Conservation (phyloP, 2,797 vertebrate species). For the Rhabdophis nuchalis region DNA sequence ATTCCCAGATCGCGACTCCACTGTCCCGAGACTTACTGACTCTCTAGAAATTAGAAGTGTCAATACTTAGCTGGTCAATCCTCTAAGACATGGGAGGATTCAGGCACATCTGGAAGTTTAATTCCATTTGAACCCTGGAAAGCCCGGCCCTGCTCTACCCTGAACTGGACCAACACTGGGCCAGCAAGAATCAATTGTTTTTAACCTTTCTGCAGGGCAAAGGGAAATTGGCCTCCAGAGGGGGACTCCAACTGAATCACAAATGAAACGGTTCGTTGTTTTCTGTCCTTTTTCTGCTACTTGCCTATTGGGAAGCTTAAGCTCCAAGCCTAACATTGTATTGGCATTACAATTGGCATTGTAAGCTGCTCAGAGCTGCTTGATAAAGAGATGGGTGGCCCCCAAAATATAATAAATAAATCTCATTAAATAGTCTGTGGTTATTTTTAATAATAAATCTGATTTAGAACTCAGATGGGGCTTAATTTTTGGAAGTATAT, state of each 20-base stretch:
- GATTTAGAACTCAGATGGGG: neutral
- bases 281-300: neutral
- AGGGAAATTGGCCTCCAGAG: neutral
- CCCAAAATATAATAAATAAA: neutral
- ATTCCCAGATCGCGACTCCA: too few relatives aligned
- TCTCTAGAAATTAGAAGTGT: neutral
- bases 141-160: neutral
- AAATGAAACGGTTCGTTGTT: neutral
- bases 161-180: neutral
- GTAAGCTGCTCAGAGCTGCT: neutral
- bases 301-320: neutral
- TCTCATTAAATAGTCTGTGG: neutral
- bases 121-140: neutral
- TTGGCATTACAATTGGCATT: neutral
- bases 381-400: neutral
- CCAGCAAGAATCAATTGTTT: neutral
- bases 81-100: neutral
- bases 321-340: neutral
- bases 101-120: neutral
- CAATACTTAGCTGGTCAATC: neutral
- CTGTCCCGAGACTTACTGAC: too few relatives aligned
- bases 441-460: neutral
- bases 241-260: neutral
- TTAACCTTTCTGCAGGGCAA: neutral
- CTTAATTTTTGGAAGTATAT: neutral